Evolutionary conservation across 2,797 vertebrate genomes (phyloP), one percentile per base, ranked within the genome.

Genomic region (Sylvilagus floridanus): DNA sequence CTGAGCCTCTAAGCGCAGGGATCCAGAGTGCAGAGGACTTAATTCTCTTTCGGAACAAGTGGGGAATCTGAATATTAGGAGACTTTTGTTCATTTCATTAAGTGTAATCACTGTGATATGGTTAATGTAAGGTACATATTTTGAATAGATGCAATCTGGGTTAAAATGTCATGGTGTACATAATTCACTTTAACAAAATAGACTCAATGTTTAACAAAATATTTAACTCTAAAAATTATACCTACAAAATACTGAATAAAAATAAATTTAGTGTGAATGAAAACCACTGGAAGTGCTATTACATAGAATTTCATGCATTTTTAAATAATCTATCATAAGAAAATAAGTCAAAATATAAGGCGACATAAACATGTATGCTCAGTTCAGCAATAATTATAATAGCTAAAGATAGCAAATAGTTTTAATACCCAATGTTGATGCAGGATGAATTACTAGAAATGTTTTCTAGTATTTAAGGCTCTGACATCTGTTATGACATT

Each of bases 401-500:
- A 89, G 37, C 28, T 63, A 94, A 95, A 28, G 26, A 62, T 0
- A 88, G 66, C 24, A 72, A 90, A 81, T 30, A 91, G 60, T 28
- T 87, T 88, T 69, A 54, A 35, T 81, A 30, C 14, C 37, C 22
- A 81, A 71, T 47, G 88, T 1, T 76, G 24, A 88, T 54, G 17
- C 42, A 26, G 24, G 14, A 54, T 5, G 19, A 28, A 16, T 10
- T 76, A 89, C 54, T 81, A 42, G 42, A 42, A 42, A 42, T 42
- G 42, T 42, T 94, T 95, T 79, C 68, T 16, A 91, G 57, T 69
- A 88, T 75, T 47, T 52, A 84, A 91, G 28, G 62, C 50, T 87
- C 26, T 83, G 42, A 90, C 26, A 77, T 47, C 50, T 77, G 19
- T 35, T 60, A 79, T 47, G 62, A 81, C 19, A 66, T 65, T 75